Base-by-base conservation (phyloP, 2,888 invertebrate genomes). In the Strigamia crassipes region DNA sequence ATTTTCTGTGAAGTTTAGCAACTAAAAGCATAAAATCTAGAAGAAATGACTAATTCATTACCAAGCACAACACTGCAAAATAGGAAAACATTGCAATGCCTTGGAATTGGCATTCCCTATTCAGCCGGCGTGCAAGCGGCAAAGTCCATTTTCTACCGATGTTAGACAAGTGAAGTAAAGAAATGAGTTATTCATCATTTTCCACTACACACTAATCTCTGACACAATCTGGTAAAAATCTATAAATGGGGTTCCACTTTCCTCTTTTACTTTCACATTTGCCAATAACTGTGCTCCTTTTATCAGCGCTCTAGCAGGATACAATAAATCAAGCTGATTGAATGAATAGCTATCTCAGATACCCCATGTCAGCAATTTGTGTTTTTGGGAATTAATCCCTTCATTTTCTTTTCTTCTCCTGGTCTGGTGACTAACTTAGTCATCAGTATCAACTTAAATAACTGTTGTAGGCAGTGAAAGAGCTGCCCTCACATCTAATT, bases 241-340 rank as follows among this genome's bases (percentile, higher is more conserved):
- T 61, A 61, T 61, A 61, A 61, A 61, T 61, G 61, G 61, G 18
- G 1, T 18, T 73, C 31, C 73, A 73, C 31, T 73, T 27, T 66
- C 73, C 73, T 73, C 73, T 73, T 73, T 73, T 73, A 73, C 31
- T 73, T 73, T 27, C 73, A 73, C 73, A 27, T 73, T 73, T 73
- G 8, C 73, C 73, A 73, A 73, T 73, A 73, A 73, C 31, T 73
- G 73, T n/a, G n/a, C 27, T 27, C 13, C 27, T 12, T 73, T 73
- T 73, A 73, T 73, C 73, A 73, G 73, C 73, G 31, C 27, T 73
- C 31, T 13, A 27, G 73, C 73, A 73, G 73, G 73, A 73, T 27
- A 73, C 13, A 73, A 31, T 73, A 73, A 73, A 23, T 73, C 73
- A 73, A 10, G 31, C 73, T 73, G 27, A 73, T 31, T 73, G 73